Evolutionary conservation across 1,140 invertebrate genomes (phyloP).

Genomic region (Coenobita brevimanus): DNA sequence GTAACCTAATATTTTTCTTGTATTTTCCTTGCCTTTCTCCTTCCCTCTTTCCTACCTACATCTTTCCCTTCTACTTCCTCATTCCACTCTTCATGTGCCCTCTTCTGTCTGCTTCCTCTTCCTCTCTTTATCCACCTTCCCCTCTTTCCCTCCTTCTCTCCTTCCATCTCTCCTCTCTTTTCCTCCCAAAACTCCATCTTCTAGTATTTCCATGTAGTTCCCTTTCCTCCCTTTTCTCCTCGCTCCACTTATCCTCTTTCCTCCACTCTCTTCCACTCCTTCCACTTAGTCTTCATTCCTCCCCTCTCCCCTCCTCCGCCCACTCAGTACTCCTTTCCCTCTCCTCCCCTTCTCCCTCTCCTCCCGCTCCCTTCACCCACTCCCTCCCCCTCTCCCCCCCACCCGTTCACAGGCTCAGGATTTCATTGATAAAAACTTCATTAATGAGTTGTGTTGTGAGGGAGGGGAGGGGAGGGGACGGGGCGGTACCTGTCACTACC

Average conservation of each 20-base stretch:
- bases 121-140: background rate
- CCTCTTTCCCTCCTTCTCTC: slow-evolving; percentile 12
- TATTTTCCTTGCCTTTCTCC: too few relatives aligned
- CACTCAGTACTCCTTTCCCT: slow-evolving; percentile 24
- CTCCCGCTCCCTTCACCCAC: slow-evolving; percentile 2
- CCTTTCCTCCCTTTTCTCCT: background rate
- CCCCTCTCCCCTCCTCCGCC: background rate
- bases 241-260: background rate
- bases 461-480: too few relatives aligned
- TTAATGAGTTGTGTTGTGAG: too few relatives aligned
- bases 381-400: slow-evolving; percentile 14
- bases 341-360: slow-evolving; percentile 23
- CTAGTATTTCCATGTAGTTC: background rate
- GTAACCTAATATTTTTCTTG: too few relatives aligned
- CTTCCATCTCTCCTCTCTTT: background rate
- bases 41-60: background rate
- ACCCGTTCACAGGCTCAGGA: too few relatives aligned
- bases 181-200: background rate
- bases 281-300: slow-evolving; percentile 6
- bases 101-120: background rate
- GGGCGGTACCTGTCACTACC: too few relatives aligned
- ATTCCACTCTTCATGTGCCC: background rate
- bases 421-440: too few relatives aligned
- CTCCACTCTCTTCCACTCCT: background rate
- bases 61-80: background rate